Evolutionary conservation across 2,888 invertebrate genomes (phyloP), one percentile per base, ranked within the genome.

Genomic region (Melieria crassipennis): DNA sequence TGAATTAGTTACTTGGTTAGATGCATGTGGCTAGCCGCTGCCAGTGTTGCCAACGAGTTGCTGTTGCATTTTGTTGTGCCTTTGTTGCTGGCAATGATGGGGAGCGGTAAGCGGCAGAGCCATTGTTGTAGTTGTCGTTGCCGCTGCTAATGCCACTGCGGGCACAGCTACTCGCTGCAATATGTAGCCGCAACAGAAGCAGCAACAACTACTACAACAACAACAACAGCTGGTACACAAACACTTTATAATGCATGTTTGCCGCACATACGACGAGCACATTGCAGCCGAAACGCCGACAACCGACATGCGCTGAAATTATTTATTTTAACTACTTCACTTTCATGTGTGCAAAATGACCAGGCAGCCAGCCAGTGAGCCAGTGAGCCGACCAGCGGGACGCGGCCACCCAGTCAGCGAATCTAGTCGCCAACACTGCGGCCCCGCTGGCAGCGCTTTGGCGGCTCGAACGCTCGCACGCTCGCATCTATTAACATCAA

Each of bases 241-340:
- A 81, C 82, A 81, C 81, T 81, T 82, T 79, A 81, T 81, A 81
- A 81, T 65, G 52, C 55, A 62, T 55, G 48, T n/a, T 55, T 5
- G 10, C 10, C 13, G n/a, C 30, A 57, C 30, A 57, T 57, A 16
- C n/a, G 16, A 2, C 30, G 30, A 30, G 45, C 10, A 30, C 3
- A 30, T 30, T 30, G 30, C 30, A 30, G 30, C 30, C 30, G 30
- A 30, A 30, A 30, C 30, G 30, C 30, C 30, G 30, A 30, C 30
- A 30, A 30, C 30, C 30, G 30, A 62, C 62, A 62, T 64, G 64
- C 9, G 45, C 61, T 61, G 11, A 61, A 61, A 61, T 61, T 61
- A 61, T 61, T 61, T 61, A 61, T 61, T 61, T 61, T 30, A 61
- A 43, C 45, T 43, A 61, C 45, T 61, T 61, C 46, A 60, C 60